Percentiles rank a stretch among this genome's conserved stretches.
phyloP scores from a whole-genome alignment of 2,113 vertebrate species.

The Hepsetus odoe region DNA sequence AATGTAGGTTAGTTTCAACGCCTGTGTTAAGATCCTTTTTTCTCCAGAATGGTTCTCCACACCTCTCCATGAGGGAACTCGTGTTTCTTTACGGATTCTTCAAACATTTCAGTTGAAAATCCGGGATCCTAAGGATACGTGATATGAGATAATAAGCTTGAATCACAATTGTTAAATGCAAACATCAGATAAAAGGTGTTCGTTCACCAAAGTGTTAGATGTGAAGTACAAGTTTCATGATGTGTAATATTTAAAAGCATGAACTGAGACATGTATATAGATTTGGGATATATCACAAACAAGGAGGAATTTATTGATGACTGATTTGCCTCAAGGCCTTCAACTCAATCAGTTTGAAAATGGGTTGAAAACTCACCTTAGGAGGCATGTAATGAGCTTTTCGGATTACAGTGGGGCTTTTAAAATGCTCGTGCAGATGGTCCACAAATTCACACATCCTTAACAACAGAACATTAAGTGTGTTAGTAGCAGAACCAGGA shows the following conservation, averaged over 20 bases:
- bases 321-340: background rate
- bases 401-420: slow-evolving; percentile 76
- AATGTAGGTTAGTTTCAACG: too few relatives aligned
- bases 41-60: slow-evolving; percentile 70
- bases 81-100: slow-evolving; percentile 76
- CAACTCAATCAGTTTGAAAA: background rate
- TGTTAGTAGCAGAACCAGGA: background rate
- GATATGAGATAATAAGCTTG: too few relatives aligned
- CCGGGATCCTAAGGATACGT: slow-evolving; percentile 74
- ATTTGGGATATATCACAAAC: background rate
- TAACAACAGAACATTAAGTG: background rate
- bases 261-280: too few relatives aligned
- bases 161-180: background rate
- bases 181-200: background rate
- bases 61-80: slow-evolving; percentile 79
- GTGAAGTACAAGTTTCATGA: too few relatives aligned
- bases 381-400: slow-evolving; percentile 81
- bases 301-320: background rate
- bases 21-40: background rate
- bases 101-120: slow-evolving; percentile 86
- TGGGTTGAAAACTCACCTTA: slow-evolving; percentile 64
- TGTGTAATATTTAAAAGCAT: too few relatives aligned
- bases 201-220: too few relatives aligned
- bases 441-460: slow-evolving; percentile 89
- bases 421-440: slow-evolving; percentile 86